Percentiles rank a stretch among this genome's conserved stretches.
These are phyloP conservation scores for Oceanites oceanicus DNA, from an alignment of 2,113 vertebrate species.

Conservation along the genomic window DNA sequence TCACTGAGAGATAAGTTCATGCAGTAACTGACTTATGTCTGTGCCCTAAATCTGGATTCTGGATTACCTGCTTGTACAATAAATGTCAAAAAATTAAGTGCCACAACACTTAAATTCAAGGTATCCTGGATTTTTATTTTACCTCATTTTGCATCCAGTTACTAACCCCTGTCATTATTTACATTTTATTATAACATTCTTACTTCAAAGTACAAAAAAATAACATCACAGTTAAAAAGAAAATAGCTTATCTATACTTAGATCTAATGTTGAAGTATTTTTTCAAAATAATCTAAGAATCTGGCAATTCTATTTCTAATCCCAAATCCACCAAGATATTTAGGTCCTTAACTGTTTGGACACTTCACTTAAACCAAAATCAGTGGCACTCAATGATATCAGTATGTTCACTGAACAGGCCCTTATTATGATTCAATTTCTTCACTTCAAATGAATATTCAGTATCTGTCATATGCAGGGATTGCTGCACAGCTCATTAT, in stretches of 20 bases:
- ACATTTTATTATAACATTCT: not conserved
- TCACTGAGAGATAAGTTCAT: not conserved
- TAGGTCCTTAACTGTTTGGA: not conserved
- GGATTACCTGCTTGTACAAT: not conserved
- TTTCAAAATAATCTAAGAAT: not conserved
- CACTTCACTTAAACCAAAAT: not conserved
- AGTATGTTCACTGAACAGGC: not conserved
- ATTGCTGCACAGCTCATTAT: not conserved
- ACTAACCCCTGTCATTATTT: not conserved
- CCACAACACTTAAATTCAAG: not conserved
- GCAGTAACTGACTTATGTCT: not conserved
- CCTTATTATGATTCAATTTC: not conserved
- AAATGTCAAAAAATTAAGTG: not conserved
- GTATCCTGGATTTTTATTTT: not conserved
- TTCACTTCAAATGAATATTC: not conserved
- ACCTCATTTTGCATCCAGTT: not conserved
- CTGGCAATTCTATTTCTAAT: not conserved
- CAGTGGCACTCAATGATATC: not conserved
- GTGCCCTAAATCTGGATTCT: not conserved
- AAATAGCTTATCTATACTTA: not conserved
- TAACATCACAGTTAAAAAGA: not conserved
- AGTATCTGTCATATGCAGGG: not conserved
- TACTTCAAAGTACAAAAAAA: not conserved
- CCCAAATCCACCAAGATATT: not conserved
- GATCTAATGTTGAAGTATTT: not conserved